Conservation (phyloP, 2,797 vertebrate genomes). For the Buphagus erythrorhynchus region DNA sequence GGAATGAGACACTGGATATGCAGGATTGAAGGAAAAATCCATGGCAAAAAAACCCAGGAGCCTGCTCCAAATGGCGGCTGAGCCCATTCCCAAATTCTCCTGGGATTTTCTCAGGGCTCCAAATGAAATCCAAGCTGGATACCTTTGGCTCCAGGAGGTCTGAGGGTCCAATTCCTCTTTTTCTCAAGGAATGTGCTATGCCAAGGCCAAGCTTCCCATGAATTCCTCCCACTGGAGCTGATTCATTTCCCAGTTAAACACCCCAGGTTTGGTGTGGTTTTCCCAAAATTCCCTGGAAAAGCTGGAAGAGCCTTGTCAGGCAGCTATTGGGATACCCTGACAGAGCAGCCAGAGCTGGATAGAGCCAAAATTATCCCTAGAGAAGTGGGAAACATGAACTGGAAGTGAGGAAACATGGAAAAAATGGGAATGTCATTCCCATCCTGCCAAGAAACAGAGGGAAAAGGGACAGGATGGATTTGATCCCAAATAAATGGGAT, state of each 20-base stretch:
- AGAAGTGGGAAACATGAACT: neutral
- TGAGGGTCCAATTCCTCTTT: neutral
- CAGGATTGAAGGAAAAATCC: neutral
- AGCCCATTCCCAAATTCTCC: neutral
- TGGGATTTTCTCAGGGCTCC: neutral
- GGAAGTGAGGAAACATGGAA: accelerated
- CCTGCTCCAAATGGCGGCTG: neutral
- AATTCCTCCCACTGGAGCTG: accelerated
- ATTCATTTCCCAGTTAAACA: neutral
- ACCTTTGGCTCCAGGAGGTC: accelerated
- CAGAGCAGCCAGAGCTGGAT: neutral
- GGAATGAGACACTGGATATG: neutral
- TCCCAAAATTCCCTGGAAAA: neutral
- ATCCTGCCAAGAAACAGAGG: neutral
- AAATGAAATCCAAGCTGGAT: neutral
- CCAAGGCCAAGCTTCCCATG: neutral
- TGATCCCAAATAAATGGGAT: neutral
- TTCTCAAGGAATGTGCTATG: accelerated
- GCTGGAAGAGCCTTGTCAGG: neutral
- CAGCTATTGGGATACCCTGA: accelerated
- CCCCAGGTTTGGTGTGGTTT: neutral
- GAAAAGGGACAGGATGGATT: neutral
- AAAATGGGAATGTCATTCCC: neutral
- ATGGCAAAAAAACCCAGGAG: accelerated
- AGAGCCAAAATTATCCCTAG: neutral